A percentile compares a stretch with the other conserved stretches of the same genome.
Conservation (phyloP, 2,888 invertebrate species). For the Eupelmus urozonus region DNA sequence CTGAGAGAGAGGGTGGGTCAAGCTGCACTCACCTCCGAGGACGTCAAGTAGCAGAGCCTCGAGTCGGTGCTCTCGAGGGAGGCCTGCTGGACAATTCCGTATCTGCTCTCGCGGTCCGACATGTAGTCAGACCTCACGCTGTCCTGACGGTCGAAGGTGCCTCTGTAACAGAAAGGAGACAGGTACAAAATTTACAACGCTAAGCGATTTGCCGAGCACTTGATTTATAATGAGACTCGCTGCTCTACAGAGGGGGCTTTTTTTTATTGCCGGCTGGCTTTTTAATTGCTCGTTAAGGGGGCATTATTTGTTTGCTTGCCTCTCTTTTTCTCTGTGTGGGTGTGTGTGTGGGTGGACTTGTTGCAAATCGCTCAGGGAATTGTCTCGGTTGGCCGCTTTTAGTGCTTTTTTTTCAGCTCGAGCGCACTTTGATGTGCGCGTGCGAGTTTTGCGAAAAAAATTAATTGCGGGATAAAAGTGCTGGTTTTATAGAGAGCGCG, state of each 20-base stretch:
- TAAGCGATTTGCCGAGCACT: too few species aligned
- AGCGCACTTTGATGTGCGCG: not conserved
- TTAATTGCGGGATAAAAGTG: slow-evolving; percentile 13
- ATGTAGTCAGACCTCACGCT: slow-evolving; percentile 93
- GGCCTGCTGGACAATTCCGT: slow-evolving; percentile 94
- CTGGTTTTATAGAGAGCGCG: not conserved
- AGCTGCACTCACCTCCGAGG: slow-evolving; percentile 92
- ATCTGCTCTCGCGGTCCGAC: slow-evolving; percentile 90
- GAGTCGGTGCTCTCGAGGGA: slow-evolving; percentile 97
- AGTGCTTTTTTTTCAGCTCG: not conserved
- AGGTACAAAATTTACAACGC: too few species aligned
- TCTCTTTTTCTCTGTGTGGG: not conserved
- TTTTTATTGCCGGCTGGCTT: not conserved
- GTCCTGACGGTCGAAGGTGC: slow-evolving; percentile 92
- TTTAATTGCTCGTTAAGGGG: slow-evolving; percentile 38
- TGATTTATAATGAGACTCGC: too few species aligned
- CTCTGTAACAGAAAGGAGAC: slow-evolving; percentile 79
- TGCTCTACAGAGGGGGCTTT: not conserved
- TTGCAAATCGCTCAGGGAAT: slow-evolving; percentile 6
- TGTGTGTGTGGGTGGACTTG: not conserved
- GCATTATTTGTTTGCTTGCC: slow-evolving; percentile 6
- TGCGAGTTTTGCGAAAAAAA: slow-evolving; percentile 1
- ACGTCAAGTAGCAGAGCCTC: slow-evolving; percentile 94
- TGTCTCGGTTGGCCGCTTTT: too few species aligned
- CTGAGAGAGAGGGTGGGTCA: slow-evolving; percentile 64